Evolutionary conservation across 2,888 invertebrate genomes (phyloP), one percentile per base, ranked within the genome.

Genomic region (Chloroclystis v-ata): DNA sequence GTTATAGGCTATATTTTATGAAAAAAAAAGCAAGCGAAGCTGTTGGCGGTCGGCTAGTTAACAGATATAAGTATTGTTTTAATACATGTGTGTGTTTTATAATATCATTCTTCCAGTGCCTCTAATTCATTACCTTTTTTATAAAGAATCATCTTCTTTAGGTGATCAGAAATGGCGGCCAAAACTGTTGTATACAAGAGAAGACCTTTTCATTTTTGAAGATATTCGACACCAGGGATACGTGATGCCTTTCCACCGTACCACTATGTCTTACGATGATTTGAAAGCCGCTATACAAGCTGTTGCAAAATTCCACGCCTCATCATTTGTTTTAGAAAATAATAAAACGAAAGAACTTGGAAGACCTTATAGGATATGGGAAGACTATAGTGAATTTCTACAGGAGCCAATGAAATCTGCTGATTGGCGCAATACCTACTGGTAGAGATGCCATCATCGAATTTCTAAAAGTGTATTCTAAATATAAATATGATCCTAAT

Each of bases 251-350:
- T 39, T 63, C 42, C 61, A 74, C 39, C 63, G 61, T 9, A 45
- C 62, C 1, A 65, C 66, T 1, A 71, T 89, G 52, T 67, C 72
- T 37, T 62, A 80, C 10, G 69, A 82, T 1, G 82, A 88, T 58
- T 66, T 89, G 9, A 73, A 71, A 56, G 73, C 80, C 4, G 76
- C 80, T 13, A 63, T 90, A 4, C 67, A 74, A 57, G 68, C 83
- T 0, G 49, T 90, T 39, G 90, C 89, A 0, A 74, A 61, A 52
- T 89, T 90, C 59, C 90, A 90, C 59, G 82, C 89, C 1, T 76
- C 89, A 25, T 78, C 86, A 0, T 73, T 78, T 11, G 81, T 89
- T 43, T 84, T 74, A 48, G 90, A 90, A 63, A 77, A 82, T 55
- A 77, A 41, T 33, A 85, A 65, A 65, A 78, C 60, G 56, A 77